Evolutionary conservation across 23 tunicate species (phyloP).

Genomic region (Clavelina lepadiformis): DNA sequence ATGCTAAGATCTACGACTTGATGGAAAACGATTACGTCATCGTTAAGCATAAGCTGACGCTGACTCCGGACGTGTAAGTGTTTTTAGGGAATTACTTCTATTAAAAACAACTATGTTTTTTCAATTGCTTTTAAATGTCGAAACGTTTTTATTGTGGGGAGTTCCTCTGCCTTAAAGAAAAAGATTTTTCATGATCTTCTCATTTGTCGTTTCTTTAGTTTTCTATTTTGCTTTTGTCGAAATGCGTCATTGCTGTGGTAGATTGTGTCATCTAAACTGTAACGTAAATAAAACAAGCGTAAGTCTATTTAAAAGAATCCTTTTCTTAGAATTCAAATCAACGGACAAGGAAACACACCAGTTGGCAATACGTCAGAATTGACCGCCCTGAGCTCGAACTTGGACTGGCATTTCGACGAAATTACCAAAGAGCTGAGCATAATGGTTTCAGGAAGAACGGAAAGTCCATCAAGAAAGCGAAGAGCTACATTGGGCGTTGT

Average conservation of each 20-base stretch:
- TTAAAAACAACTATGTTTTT: too few species aligned
- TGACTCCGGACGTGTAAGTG: slow-evolving; percentile 65
- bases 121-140: too few species aligned
- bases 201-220: too few species aligned
- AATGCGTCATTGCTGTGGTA: too few species aligned
- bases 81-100: too few species aligned
- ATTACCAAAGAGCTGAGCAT: not conserved
- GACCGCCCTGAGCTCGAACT: not conserved
- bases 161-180: too few species aligned
- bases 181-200: too few species aligned
- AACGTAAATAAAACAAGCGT: too few species aligned
- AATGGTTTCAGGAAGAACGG: not conserved
- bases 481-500: not conserved
- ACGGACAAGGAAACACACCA: not conserved
- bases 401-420: slow-evolving; percentile 4
- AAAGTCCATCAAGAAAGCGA: not conserved
- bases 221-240: too few species aligned
- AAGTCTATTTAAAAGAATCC: too few species aligned
- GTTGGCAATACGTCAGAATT: not conserved
- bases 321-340: slow-evolving; percentile 6
- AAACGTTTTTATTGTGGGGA: too few species aligned
- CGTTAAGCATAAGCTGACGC: slow-evolving; percentile 38
- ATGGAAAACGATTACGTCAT: slow-evolving; percentile 41
- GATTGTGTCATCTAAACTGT: too few species aligned
- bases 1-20: slow-evolving; percentile 57